Conservation (phyloP, 2,113 vertebrate genomes). For the Grammomys dolichurus region DNA sequence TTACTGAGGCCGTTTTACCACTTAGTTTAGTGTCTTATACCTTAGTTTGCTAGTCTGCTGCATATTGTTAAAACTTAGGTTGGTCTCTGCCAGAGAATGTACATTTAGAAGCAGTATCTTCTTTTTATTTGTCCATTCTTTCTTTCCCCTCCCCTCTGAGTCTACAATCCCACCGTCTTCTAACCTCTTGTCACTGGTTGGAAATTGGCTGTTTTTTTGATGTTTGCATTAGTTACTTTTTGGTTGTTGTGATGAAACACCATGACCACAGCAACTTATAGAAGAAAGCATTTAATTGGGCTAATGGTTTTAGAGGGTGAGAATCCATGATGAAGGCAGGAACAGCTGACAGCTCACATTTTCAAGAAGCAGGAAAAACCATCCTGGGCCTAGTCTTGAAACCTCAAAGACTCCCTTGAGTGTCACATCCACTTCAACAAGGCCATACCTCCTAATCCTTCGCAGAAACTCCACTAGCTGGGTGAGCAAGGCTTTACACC, state of each 20-base stretch:
- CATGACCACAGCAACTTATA: background rate
- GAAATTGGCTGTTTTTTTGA: constrained; percentile 7
- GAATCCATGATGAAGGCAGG: background rate
- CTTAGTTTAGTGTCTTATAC: background rate
- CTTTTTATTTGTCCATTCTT: background rate
- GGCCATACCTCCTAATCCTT: background rate
- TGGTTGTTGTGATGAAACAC: background rate
- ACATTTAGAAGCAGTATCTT: background rate
- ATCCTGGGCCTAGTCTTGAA: background rate
- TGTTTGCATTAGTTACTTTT: constrained; percentile 18
- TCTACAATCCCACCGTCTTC: background rate
- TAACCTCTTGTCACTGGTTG: constrained; percentile 18
- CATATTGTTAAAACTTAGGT: background rate
- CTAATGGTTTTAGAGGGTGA: background rate
- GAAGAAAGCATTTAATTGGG: background rate
- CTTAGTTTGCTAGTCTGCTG: background rate
- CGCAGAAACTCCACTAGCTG: background rate
- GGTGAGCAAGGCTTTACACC: background rate
- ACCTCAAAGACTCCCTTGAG: background rate
- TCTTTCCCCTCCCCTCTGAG: background rate
- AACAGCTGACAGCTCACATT: background rate
- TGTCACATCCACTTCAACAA: background rate
- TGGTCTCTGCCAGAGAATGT: background rate
- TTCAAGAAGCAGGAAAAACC: background rate
- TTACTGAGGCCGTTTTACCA: background rate